Evolutionary conservation across 2,888 invertebrate species (phyloP), one percentile per base, ranked within the genome.

Genomic region (Deroplatys truncata): DNA sequence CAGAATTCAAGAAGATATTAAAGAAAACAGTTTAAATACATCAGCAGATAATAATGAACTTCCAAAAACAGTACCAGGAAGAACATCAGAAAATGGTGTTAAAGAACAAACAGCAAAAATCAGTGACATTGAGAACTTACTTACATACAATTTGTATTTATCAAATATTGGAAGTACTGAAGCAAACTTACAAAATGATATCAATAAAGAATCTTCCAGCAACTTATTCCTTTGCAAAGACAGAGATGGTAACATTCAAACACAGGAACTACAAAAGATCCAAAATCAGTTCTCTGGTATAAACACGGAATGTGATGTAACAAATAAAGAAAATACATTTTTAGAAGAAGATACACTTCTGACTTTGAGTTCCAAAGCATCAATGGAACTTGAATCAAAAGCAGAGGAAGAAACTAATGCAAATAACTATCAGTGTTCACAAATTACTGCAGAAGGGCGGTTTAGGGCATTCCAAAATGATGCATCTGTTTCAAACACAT

Each of bases 401-500:
- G 3, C 15, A 28, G 31, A 28, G 13, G 84, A 84, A 7, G n/a
- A 25, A 25, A 84, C n/a, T 28, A 20, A 84, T 28, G 84, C 16
- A 31, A 20, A 72, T 72, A 72, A 72, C 7, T 7, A 5, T 20
- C 20, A 72, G 25, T 72, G 56, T 72, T 25, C 56, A 20, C 56
- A 72, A 20, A 72, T 7, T 1, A 7, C 56, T 72, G 9, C 15
- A 28, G n/a, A 15, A 31, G 25, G 28, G 49, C 31, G 5, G 85
- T 29, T 29, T 10, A 85, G 28, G 28, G 1, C 15, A 89, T 91
- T 2, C 92, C 92, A 10, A 93, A 0, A 7, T 72, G 7, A 72
- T 72, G 25, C 16, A 72, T 20, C 25, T 72, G 20, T 20, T 72
- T 72, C 56, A 20, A 20, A 72, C 1, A 20, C 25, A 16, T 72